Evolutionary conservation across 2,797 vertebrate genomes (phyloP).

Genomic region (Pteronotus mesoamericanus): DNA sequence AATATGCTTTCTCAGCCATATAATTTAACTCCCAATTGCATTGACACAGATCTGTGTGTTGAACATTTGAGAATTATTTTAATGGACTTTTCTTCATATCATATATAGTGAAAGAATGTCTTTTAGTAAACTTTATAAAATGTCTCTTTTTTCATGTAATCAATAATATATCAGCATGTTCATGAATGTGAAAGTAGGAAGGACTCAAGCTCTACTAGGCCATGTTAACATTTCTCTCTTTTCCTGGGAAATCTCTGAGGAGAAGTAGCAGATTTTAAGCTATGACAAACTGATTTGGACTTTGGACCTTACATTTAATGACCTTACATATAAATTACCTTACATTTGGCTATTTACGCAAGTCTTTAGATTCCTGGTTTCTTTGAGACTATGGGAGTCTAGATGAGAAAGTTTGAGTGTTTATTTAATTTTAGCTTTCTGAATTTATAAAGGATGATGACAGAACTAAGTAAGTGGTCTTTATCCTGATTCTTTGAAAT

Average conservation of each 20-base stretch:
- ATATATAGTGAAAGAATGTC: background rate
- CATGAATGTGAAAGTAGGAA: background rate
- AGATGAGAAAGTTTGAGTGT: background rate
- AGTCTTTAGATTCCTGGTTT: background rate
- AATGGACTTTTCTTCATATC: background rate
- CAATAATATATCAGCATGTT: background rate
- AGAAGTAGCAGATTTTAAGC: constrained; percentile 43
- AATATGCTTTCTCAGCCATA: background rate
- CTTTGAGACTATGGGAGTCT: background rate
- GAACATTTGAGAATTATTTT: background rate
- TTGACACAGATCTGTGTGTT: background rate
- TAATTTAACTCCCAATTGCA: background rate
- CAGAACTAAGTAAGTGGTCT: background rate
- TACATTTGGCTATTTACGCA: background rate
- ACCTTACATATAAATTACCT: background rate
- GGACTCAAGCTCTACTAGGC: background rate
- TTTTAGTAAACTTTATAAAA: constrained; percentile 10
- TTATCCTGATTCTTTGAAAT: background rate
- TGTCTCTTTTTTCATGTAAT: background rate
- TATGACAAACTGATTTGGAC: background rate
- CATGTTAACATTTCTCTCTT: background rate
- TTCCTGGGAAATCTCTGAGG: background rate
- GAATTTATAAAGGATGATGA: background rate
- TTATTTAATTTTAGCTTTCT: constrained; percentile 19
- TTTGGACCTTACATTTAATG: background rate